Conservation (phyloP, 2,113 vertebrate species). For the Tauraco erythrolophus region DNA sequence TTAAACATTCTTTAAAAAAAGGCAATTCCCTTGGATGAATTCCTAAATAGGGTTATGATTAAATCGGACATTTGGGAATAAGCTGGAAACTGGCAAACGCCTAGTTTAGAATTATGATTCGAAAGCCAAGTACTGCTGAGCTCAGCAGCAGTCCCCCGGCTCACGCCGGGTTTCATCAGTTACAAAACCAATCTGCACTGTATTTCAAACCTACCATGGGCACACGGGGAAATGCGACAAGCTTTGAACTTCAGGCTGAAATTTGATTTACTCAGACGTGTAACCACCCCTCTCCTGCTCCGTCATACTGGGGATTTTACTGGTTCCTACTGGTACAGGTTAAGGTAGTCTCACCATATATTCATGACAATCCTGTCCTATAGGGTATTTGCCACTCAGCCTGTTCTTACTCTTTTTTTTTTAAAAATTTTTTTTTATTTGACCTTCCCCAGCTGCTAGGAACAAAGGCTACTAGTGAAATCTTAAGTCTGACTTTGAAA, state of each 20-base stretch:
- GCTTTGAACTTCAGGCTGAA: neutral
- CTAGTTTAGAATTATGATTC: neutral
- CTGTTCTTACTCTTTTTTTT: neutral
- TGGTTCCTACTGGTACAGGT: neutral
- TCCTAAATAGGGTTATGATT: conserved; percentile 45
- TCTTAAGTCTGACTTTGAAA: neutral
- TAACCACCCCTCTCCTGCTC: neutral
- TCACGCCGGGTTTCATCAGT: neutral
- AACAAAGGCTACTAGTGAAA: neutral
- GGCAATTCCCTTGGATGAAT: conserved; percentile 41
- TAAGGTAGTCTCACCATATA: neutral
- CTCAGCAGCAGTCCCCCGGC: conserved; percentile 38
- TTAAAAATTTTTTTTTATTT: no score
- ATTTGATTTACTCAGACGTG: neutral
- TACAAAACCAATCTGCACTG: conserved; percentile 33
- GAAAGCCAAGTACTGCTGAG: conserved; percentile 41
- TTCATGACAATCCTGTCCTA: neutral
- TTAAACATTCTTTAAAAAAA: conserved; percentile 3
- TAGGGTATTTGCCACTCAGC: neutral
- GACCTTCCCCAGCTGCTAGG: neutral
- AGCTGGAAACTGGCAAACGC: conserved; percentile 25
- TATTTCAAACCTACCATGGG: neutral
- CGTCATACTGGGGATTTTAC: neutral
- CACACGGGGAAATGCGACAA: neutral
- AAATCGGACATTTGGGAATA: conserved; percentile 44